Evolutionary conservation across 37 sponge, comb jelly and placozoan genomes (phyloP).

Genomic region (Halichondria panicea): DNA sequence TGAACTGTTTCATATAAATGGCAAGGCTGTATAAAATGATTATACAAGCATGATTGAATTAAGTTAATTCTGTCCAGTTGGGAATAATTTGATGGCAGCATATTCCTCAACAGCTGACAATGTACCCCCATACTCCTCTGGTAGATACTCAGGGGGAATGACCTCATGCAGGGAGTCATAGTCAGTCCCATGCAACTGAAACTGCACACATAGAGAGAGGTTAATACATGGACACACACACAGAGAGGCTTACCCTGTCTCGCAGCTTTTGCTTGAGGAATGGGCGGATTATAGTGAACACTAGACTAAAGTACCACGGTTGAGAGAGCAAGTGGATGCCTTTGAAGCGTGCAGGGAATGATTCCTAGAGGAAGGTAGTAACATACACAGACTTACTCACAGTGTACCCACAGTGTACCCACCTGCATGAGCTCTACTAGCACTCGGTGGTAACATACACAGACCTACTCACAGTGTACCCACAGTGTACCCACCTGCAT

Average conservation of each 20-base stretch:
- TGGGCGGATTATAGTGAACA: conserved; percentile 49
- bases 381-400: no score
- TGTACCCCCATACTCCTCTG: conserved; percentile 56
- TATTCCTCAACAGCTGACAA: no score
- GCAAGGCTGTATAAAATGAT: no score
- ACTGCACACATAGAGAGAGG: conserved; percentile 3
- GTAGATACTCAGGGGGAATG: conserved; percentile 41
- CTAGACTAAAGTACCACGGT: conserved; percentile 71
- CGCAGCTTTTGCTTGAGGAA: conserved; percentile 74
- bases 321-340: conserved; percentile 64
- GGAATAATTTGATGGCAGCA: no score
- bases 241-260: conserved; percentile 28
- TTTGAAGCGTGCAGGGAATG: conserved; percentile 69
- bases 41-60: no score
- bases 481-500: no score
- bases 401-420: no score
- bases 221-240: neutral
- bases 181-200: conserved; percentile 56
- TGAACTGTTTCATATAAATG: conserved; percentile 43
- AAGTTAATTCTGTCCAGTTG: no score
- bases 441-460: neutral
- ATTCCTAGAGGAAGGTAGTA: conserved; percentile 20
- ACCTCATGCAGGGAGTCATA: conserved; percentile 32
- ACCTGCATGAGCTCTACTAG: neutral
- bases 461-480: neutral